Evolutionary conservation across 2,888 invertebrate genomes (phyloP).

Genomic region (Stegana nigrithorax): DNA sequence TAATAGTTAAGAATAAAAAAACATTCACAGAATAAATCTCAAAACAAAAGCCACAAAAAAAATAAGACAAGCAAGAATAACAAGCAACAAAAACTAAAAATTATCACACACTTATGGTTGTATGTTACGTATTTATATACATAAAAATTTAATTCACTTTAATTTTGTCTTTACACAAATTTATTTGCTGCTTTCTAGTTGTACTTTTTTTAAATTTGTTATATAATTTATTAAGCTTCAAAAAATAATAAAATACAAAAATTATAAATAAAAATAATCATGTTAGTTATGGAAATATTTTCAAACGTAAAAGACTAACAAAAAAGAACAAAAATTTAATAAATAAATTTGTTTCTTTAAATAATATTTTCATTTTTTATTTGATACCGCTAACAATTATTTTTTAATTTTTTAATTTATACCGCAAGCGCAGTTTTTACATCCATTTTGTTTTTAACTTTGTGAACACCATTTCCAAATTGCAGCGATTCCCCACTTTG

Average conservation of each 20-base stretch:
- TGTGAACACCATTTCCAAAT: too few species aligned
- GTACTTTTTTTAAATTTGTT: background rate
- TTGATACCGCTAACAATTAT: background rate
- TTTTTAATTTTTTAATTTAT: background rate
- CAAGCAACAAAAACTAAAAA: slow-evolving; percentile 21
- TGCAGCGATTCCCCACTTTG: too few species aligned
- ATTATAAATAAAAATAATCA: too few species aligned
- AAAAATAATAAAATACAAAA: slow-evolving; percentile 4
- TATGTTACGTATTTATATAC: slow-evolving; percentile 36
- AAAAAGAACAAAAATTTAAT: too few species aligned
- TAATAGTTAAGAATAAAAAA: slow-evolving; percentile 3
- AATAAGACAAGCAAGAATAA: slow-evolving; percentile 17
- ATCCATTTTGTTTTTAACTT: too few species aligned
- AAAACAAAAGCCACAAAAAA: too few species aligned
- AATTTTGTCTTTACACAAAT: slow-evolving; percentile 1
- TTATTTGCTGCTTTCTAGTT: background rate
- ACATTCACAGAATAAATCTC: slow-evolving; percentile 16
- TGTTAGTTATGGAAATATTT: too few species aligned
- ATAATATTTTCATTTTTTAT: background rate
- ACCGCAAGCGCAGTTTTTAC: background rate
- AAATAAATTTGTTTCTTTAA: too few species aligned
- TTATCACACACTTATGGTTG: slow-evolving; percentile 44
- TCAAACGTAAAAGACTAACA: too few species aligned
- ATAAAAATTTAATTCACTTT: background rate
- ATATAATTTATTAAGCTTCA: slow-evolving; percentile 22